phyloP scores from a whole-genome alignment of 2,113 vertebrate genomes.

The Tachysurus vachellii region DNA sequence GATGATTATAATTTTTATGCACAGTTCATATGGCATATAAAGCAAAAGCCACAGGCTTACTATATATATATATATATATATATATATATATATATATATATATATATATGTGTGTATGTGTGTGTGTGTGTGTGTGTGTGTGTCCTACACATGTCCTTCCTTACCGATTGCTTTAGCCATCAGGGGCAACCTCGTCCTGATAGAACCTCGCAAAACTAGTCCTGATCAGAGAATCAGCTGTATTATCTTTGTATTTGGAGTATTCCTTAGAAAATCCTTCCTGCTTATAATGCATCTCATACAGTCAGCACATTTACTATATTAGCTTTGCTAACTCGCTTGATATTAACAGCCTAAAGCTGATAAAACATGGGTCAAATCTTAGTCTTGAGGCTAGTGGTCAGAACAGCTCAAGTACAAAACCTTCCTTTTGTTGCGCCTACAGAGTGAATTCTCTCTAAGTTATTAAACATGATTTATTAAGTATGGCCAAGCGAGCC shows the following conservation, averaged over 20 bases:
- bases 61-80: too few species aligned
- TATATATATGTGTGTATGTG: conserved; percentile 18
- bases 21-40: conserved; percentile 7
- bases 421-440: neutral
- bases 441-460: neutral
- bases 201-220: too few species aligned
- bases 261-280: neutral
- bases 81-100: neutral
- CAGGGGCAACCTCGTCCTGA: neutral
- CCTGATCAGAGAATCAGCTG: neutral
- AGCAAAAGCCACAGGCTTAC: neutral
- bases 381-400: conserved; percentile 5
- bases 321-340: neutral
- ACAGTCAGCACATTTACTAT: neutral
- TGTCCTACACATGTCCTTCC: conserved; percentile 31
- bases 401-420: conserved; percentile 23
- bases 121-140: conserved; percentile 4
- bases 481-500: neutral
- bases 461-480: conserved; percentile 39
- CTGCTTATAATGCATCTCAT: neutral
- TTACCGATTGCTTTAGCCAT: neutral
- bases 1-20: conserved; percentile 15
- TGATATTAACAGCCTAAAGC: conserved; percentile 8
- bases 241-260: neutral
- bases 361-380: neutral